Evolutionary conservation across 2,888 invertebrate species (phyloP), one percentile per base, ranked within the genome.

Genomic region (Neocrepidodera transversa): DNA sequence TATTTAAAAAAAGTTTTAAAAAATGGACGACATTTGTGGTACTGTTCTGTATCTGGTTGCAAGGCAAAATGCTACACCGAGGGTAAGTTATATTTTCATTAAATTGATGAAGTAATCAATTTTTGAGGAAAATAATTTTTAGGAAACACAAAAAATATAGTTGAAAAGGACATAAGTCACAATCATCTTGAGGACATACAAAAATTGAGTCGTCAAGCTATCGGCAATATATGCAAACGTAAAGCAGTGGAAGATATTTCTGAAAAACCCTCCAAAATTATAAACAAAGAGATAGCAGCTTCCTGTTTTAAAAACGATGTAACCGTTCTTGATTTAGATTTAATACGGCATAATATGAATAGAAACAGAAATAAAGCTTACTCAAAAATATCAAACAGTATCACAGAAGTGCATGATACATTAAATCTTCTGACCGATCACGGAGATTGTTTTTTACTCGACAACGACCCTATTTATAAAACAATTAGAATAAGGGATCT

Each of bases 261-360:
- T n/a, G n/a, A n/a, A n/a, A n/a, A n/a, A n/a, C n/a, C n/a, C n/a
- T n/a, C n/a, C n/a, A n/a, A n/a, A n/a, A n/a, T n/a, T n/a, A n/a
- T n/a, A n/a, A 23, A 23, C 26, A 23, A 23, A 23, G 26, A 23
- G 26, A 7, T 23, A 7, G 7, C 26, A 23, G 7, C 26, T 23
- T 23, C 3, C 7, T 23, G 3, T 23, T 23, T 23, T 23, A 23
- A 23, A 23, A 6, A 23, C n/a, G n/a, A n/a, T n/a, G n/a, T n/a
- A 7, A n/a, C 30, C 30, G 30, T 30, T 30, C 30, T 7, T 30
- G 30, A 6, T 10, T 30, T 30, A 30, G 30, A 30, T 30, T 30
- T 30, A 30, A 30, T 30, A 30, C 30, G 30, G 30, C 30, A 30
- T 30, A 30, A 30, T 30, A 30, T 30, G n/a, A n/a, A 30, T 30